These are phyloP conservation scores for Oligia strigilis DNA, from an alignment of 2,888 invertebrate species.

Conservation along the genomic window DNA sequence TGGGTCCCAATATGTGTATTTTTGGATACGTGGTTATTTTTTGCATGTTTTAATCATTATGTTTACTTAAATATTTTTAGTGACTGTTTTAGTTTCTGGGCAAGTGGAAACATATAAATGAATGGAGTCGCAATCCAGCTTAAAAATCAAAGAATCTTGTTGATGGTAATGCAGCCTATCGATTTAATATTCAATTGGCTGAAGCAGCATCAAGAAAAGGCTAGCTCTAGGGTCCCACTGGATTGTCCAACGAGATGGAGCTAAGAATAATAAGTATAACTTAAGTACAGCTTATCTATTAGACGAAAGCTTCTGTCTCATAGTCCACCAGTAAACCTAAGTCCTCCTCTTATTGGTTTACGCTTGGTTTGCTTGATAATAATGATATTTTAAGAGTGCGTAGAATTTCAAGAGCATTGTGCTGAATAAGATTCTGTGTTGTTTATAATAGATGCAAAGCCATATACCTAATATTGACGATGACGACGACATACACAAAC, in stretches of 20 bases:
- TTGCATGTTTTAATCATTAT: background rate
- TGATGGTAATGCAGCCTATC: background rate
- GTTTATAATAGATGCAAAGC: constrained; percentile 21
- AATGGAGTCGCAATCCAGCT: background rate
- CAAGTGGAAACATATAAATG: background rate
- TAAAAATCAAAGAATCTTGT: background rate
- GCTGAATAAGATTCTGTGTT: background rate
- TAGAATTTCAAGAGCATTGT: background rate
- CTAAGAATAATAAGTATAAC: background rate
- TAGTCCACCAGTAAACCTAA: background rate
- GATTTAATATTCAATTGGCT: background rate
- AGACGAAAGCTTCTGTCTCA: background rate
- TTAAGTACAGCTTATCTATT: background rate
- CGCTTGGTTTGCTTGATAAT: background rate
- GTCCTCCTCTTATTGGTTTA: background rate
- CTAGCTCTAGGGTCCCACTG: background rate
- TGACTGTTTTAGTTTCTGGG: background rate
- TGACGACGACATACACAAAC: constrained; percentile 36
- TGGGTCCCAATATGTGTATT: constrained; percentile 7
- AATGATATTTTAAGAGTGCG: background rate
- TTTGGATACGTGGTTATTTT: constrained; percentile 6
- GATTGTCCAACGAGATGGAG: background rate
- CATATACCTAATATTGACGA: constrained; percentile 5
- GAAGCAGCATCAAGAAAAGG: background rate
- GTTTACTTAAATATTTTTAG: background rate